Evolutionary conservation across 2,797 vertebrate species (phyloP), one percentile per base, ranked within the genome.

Genomic region (Trichosurus vulpecula): DNA sequence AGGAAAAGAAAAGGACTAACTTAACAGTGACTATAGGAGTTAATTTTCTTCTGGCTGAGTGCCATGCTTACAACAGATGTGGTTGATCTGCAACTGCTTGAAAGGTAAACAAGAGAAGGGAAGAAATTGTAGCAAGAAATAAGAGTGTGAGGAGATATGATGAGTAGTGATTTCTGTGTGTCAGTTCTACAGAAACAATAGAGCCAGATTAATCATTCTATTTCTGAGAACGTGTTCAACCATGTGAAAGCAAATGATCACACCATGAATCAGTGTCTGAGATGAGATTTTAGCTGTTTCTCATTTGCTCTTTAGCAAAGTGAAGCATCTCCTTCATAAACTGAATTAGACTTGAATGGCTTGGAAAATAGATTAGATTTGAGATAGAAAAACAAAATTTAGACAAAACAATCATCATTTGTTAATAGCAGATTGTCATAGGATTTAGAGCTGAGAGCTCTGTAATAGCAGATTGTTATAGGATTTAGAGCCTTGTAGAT

Each of bases 21-120:
- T 91, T 95, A 94, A 11, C 74, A 93, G 53, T 25, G n/a, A 94
- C 54, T 92, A 10, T 89, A 93, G 52, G 47, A 90, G 66, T 94
- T 94, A 93, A 95, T 74, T n/a, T 90, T 95, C 54, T 94, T 89
- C 52, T 96, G 54, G 92, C 47, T 93, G 92, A 90, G 47, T 94
- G 30, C 61, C 35, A 5, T 96, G 53, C 90, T 92, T 94, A 93
- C 25, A 93, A 94, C 56, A 96, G 91, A 89, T 90, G 16, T n/a
- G 90, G 2, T 91, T 96, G 52, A 91, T 96, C 89, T 96, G 25
- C 6, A 94, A 19, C 52, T 92, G 58, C 92, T 91, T 89, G 53
- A 93, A 91, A 93, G 22, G 61, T 94, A 96, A 96, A 93, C 74
- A 94, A 96, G 13, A 41, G 90, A 54, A 94, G 55, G 58, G 58